phyloP scores from a whole-genome alignment of 1,140 invertebrate species.

The Apocrypta bakeri region DNA sequence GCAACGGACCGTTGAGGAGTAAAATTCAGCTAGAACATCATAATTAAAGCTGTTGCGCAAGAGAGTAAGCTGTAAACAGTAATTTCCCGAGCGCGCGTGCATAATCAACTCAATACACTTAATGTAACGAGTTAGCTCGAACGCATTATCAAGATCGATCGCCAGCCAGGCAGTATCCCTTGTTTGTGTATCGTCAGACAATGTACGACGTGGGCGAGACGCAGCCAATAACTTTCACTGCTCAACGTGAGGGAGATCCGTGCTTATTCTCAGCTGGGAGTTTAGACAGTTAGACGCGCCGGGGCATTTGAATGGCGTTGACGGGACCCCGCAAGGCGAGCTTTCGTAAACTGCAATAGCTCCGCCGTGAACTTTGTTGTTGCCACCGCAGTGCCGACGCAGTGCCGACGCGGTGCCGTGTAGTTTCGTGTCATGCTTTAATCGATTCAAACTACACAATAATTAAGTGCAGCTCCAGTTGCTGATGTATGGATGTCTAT shows the following conservation, averaged over 20 bases:
- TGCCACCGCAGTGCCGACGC: background rate
- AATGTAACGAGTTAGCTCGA: background rate
- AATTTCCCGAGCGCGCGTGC: too few species aligned
- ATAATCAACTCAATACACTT: too few species aligned
- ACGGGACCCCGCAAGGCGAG: background rate
- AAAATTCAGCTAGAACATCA: too few species aligned
- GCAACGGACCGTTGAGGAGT: too few species aligned
- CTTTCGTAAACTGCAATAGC: constrained; percentile 40
- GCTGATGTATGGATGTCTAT: background rate
- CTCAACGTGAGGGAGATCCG: background rate
- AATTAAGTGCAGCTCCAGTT: constrained; percentile 37
- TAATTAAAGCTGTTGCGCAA: too few species aligned
- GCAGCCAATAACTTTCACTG: constrained; percentile 37
- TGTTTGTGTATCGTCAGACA: background rate
- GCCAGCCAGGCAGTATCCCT: background rate
- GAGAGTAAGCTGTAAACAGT: too few species aligned
- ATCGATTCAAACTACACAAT: constrained; percentile 42
- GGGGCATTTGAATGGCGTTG: constrained; percentile 41
- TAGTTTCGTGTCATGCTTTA: constrained; percentile 13
- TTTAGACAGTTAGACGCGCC: constrained; percentile 48
- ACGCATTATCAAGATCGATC: constrained; percentile 35
- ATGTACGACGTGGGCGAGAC: background rate
- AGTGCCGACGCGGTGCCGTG: too few species aligned
- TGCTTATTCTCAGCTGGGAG: constrained; percentile 46
- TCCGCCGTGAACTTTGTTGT: constrained; percentile 34